Base-by-base conservation (phyloP, 2,888 invertebrate genomes). In the Trichopria drosophilae region DNA sequence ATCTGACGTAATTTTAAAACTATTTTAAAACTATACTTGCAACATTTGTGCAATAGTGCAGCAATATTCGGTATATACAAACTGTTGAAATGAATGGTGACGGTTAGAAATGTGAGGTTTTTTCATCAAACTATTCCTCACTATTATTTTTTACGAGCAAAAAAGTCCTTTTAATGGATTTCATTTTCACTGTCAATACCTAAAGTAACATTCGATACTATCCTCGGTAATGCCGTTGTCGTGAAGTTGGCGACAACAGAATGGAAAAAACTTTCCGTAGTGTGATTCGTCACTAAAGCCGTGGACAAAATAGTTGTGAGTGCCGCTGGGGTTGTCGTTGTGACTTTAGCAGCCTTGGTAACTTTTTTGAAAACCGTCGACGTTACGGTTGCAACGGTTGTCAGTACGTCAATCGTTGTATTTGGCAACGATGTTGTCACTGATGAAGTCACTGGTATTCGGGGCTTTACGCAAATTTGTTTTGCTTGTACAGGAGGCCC, bases 401-500 rank as follows among this genome's bases (percentile, higher is more conserved):
- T 67, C 59, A 62, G 58, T 63, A 63, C 68, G 65, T 53, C 68
- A 65, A 55, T 67, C 64, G 56, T 67, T 53, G 45, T 57, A 57
- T 46, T 60, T 2, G 2, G n/a, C n/a, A n/a, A n/a, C n/a, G n/a
- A 10, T n/a, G 26, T 26, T n/a, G 26, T 26, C 26, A n/a, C n/a
- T 35, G 7, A 32, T 16, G 7, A 24, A 2, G 58, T 20, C 22
- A 66, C 39, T 6, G 58, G 43, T 53, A 67, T 62, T 5, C 57
- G 41, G 6, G 58, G 48, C 37, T 66, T 65, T 1, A 52, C 55
- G 53, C 75, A 73, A 40, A 71, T 60, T 16, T 70, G 63, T 65
- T 76, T 67, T 58, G 68, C 55, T 64, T 75, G 65, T 34, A 72
- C 53, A 35, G 72, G 59, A 55, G 72, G 51, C 34, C 76, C 67